Evolutionary conservation across 2,888 invertebrate species (phyloP).

Genomic region (Phaonia tiefii): DNA sequence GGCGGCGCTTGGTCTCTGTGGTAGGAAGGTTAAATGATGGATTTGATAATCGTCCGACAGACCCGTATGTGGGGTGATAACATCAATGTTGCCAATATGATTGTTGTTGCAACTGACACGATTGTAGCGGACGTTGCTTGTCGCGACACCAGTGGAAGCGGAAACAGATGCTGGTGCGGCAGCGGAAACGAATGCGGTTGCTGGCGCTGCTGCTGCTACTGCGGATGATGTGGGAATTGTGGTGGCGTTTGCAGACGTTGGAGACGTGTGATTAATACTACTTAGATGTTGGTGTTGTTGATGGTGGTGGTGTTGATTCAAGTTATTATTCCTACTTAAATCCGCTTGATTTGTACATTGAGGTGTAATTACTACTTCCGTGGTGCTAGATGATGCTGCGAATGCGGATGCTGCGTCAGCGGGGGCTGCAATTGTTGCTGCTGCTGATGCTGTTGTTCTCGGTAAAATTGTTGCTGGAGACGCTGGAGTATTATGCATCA

Average conservation of each 20-base stretch:
- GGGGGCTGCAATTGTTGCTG: constrained; percentile 66
- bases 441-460: constrained; percentile 58
- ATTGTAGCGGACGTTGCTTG: constrained; percentile 69
- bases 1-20: constrained; percentile 70
- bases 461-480: constrained; percentile 64
- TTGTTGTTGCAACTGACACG: constrained; percentile 65
- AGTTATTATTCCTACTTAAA: constrained; percentile 70
- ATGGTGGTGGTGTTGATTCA: constrained; percentile 68
- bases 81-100: constrained; percentile 64
- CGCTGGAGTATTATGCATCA: constrained; percentile 70
- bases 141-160: constrained; percentile 58
- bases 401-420: constrained; percentile 64
- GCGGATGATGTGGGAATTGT: constrained; percentile 58
- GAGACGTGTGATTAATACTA: constrained; percentile 67
- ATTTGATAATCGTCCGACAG: constrained; percentile 76
- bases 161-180: constrained; percentile 49
- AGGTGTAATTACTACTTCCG: constrained; percentile 65
- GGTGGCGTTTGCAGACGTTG: constrained; percentile 64
- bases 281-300: constrained; percentile 66
- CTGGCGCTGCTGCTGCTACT: constrained; percentile 70
- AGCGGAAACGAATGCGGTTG: constrained; percentile 68
- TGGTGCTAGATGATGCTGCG: constrained; percentile 60
- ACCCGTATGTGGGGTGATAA: constrained; percentile 57
- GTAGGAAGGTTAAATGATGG: constrained; percentile 77
- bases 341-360: constrained; percentile 72